Evolutionary conservation across 2,888 invertebrate genomes (phyloP), one percentile per base, ranked within the genome.

Genomic region (Pemphredon lugubris): DNA sequence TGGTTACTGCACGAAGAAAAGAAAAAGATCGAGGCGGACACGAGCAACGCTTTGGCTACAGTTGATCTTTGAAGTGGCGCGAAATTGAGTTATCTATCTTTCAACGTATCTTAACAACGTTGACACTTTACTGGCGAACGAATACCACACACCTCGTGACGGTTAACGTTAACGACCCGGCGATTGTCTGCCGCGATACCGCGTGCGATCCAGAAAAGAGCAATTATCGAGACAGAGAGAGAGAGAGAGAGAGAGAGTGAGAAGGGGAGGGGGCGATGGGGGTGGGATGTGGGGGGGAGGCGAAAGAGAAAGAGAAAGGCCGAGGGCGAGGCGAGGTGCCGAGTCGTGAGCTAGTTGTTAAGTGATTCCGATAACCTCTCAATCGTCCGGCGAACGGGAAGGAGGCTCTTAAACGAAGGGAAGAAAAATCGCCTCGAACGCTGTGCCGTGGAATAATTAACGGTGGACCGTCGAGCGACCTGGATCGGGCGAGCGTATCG

Each of bases 341-440:
- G 83, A 84, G 81, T 89, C 88, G 88, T 89, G 89, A 88, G 87
- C 74, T 82, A 79, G 84, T 86, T 85, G 85, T 86, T 87, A 88
- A 87, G 85, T 86, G 87, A 87, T 86, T 86, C 84, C 84, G 87
- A 89, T 89, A 88, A 88, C 86, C 89, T 86, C 84, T 88, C 85
- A 88, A 88, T 89, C 88, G 87, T 81, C 81, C 79, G 71, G 82
- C 79, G 76, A 83, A 82, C 79, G 59, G 76, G 54, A 75, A 75
- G 76, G 77, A 73, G 58, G 40, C 60, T 59, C 48, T 64, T 42
- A 66, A 69, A 64, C 68, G 74, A 78, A 73, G 72, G 60, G 73
- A 72, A 53, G 73, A 78, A 82, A 82, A 84, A 83, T 40, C 79
- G 75, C 77, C 73, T 75, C 77, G 75, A 77, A 80, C 73, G 78